These are phyloP conservation scores for Protomyctophum bolini DNA, from an alignment of 2,113 vertebrate genomes.

Conservation along the genomic window DNA sequence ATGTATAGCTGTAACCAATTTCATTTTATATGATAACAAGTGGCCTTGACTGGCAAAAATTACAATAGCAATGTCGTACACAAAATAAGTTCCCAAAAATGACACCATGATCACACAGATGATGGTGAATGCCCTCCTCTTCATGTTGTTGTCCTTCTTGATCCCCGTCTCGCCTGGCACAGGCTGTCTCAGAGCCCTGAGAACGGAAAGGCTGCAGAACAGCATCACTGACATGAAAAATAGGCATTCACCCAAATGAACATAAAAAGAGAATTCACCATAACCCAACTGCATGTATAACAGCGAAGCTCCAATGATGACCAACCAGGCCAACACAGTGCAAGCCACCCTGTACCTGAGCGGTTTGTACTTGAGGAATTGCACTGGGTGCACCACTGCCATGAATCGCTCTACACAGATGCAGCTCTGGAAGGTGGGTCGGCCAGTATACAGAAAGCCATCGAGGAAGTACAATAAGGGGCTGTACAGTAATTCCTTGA, in stretches of 20 bases:
- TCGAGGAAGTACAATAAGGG: not conserved
- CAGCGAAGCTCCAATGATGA: too few relatives aligned
- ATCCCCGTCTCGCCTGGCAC: too few relatives aligned
- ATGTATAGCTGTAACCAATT: constrained; percentile 12
- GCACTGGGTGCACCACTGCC: constrained; percentile 40
- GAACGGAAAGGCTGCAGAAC: constrained; percentile 16
- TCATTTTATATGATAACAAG: not conserved
- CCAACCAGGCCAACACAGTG: too few relatives aligned
- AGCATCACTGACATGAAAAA: not conserved
- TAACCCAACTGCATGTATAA: too few relatives aligned
- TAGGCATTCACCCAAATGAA: too few relatives aligned
- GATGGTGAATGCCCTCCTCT: too few relatives aligned
- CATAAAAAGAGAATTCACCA: too few relatives aligned
- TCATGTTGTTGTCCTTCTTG: too few relatives aligned
- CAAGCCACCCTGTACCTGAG: constrained; percentile 36
- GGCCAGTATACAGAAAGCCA: constrained; percentile 15
- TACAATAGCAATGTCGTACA: too few relatives aligned
- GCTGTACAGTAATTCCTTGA: not conserved
- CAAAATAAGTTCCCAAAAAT: too few relatives aligned
- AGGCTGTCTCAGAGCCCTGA: constrained; percentile 13
- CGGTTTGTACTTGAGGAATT: constrained; percentile 29
- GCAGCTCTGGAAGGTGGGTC: constrained; percentile 30
- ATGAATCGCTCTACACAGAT: constrained; percentile 46
- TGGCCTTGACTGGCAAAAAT: too few relatives aligned
- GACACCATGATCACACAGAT: too few relatives aligned